These are phyloP conservation scores for Ectropis crepuscularia DNA, from an alignment of 2,888 invertebrate species.

Conservation along the genomic window DNA sequence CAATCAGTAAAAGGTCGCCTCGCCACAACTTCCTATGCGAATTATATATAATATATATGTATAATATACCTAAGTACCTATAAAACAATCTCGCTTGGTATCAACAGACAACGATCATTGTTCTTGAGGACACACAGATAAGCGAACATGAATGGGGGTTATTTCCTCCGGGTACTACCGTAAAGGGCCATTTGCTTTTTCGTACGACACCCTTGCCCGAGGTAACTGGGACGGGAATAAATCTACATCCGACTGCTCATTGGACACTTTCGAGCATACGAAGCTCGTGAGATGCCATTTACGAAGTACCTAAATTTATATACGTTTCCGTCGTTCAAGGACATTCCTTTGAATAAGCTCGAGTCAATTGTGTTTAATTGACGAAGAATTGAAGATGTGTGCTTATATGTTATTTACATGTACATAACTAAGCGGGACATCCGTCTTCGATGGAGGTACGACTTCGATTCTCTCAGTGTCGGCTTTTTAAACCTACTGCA, in stretches of 20 bases:
- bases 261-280: constrained; percentile 38
- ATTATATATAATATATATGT: too few species aligned
- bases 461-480: too few species aligned
- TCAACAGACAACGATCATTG: constrained; percentile 48
- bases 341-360: constrained; percentile 7
- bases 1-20: too few species aligned
- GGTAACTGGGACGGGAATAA: constrained; percentile 58
- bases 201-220: constrained; percentile 49
- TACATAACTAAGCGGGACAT: too few species aligned
- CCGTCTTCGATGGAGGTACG: too few species aligned
- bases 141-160: constrained; percentile 55
- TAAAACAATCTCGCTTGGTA: constrained; percentile 20
- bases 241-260: constrained; percentile 41
- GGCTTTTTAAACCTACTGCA: too few species aligned
- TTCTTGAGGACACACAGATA: constrained; percentile 50
- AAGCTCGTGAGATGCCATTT: constrained; percentile 19
- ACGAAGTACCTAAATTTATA: background rate
- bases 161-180: constrained; percentile 51
- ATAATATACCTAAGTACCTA: constrained; percentile 1
- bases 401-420: background rate
- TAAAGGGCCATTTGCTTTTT: constrained; percentile 47
- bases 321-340: constrained; percentile 23
- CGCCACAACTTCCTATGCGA: too few species aligned
- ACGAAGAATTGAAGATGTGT: constrained; percentile 5
- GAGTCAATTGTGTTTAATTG: constrained; percentile 24